Conservation (phyloP, 2,888 invertebrate species). For the Ochlodes sylvanus region DNA sequence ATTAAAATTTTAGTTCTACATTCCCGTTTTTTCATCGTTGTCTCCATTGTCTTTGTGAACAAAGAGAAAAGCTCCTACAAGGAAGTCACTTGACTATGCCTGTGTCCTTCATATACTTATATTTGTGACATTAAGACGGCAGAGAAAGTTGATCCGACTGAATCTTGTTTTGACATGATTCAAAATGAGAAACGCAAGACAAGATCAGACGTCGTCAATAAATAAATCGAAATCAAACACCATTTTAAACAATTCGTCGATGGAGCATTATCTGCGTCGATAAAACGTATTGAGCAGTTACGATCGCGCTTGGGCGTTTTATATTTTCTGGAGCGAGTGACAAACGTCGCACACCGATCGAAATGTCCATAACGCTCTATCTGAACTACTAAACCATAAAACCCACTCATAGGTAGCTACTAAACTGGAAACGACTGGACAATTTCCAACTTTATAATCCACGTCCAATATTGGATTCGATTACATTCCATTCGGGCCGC, state of each 20-base stretch:
- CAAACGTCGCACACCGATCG: constrained; percentile 42
- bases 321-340: constrained; percentile 43
- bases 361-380: constrained; percentile 45
- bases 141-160: constrained; percentile 26
- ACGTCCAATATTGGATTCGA: constrained; percentile 50
- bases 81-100: constrained; percentile 31
- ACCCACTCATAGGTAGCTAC: constrained; percentile 45
- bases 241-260: constrained; percentile 29
- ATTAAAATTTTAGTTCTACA: constrained; percentile 38
- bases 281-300: constrained; percentile 35
- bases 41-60: constrained; percentile 35
- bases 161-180: constrained; percentile 8
- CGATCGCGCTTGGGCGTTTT: constrained; percentile 37
- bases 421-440: constrained; percentile 42
- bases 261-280: constrained; percentile 19
- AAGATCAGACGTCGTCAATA: constrained; percentile 21
- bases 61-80: constrained; percentile 35
- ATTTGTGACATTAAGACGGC: constrained; percentile 20
- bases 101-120: constrained; percentile 17
- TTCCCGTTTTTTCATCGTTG: constrained; percentile 36
- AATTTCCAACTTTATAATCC: constrained; percentile 49
- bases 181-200: constrained; percentile 11
- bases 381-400: constrained; percentile 47
- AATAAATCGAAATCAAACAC: constrained; percentile 20
- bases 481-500: constrained; percentile 49